Base-by-base conservation (phyloP, 2,113 vertebrate species). In the Toxotes jaculatrix region DNA sequence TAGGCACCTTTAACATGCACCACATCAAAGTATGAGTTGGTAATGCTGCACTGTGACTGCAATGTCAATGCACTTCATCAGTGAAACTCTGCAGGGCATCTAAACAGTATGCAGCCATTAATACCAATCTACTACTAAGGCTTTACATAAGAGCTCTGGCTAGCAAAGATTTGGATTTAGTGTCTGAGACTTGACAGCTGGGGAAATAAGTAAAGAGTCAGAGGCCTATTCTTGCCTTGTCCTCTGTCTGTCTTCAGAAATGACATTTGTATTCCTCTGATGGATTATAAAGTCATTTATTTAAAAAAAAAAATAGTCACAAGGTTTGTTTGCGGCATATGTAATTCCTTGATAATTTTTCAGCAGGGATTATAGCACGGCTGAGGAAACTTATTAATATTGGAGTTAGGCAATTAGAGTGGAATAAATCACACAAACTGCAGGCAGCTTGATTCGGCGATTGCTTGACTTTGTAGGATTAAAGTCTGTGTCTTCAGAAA, bases 221-320 rank as follows among this genome's bases (percentile, higher is more conserved):
- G 47, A 78, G 65, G 42, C 49, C 61, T 69, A 19, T 61, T 77
- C 21, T 66, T 2, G 14, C 42, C 63, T 65, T 3, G 36, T 81
- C 49, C 47, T 65, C 63, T 53, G 59, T 74, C 69, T 69, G 62
- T 75, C 45, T 74, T 60, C 23, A 60, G 43, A 67, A 87, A 80
- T 74, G 36, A 57, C 80, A 73, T 82, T 86, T 82, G 60, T 70
- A 75, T 72, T 86, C 67, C 60, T 83, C 40, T 77, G 56, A 65
- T 75, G 82, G 79, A 87, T 87, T 83, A 88, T 73, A 65, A 84
- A 82, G 45, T 76, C 4, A 68, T 67, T 80, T 69, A 62, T 71
- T 69, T 43, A 31, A 36, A 49, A 74, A 47, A 63, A 62, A 62
- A 31, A 57, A 56, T 3, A 21, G 34, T 57, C 14, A 7, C 69